Evolutionary conservation across 64 coral and sea anemone species (phyloP).

Genomic region (Montipora cactus): DNA sequence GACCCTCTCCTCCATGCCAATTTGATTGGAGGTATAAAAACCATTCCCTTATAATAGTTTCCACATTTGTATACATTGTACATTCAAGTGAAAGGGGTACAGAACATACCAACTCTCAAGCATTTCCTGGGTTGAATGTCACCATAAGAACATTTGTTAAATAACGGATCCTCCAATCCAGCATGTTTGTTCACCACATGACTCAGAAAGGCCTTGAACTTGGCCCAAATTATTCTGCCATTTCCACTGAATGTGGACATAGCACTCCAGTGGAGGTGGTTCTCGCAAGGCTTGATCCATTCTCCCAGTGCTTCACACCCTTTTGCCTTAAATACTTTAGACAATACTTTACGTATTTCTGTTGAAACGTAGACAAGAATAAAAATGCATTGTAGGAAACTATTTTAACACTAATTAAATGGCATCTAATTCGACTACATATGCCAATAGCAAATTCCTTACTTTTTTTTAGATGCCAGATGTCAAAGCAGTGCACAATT

Average conservation of each 20-base stretch:
- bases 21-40: too few relatives aligned
- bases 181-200: slow-evolving; percentile 11
- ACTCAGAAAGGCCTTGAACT: slow-evolving; percentile 13
- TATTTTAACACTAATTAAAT: too few relatives aligned
- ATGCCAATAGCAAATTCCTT: background rate
- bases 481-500: slow-evolving; percentile 31
- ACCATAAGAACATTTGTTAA: background rate
- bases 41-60: too few relatives aligned
- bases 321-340: background rate
- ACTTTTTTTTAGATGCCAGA: slow-evolving; percentile 60
- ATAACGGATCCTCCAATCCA: background rate
- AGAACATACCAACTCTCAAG: background rate
- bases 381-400: background rate
- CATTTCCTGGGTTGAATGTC: slow-evolving; percentile 19
- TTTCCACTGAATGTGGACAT: background rate
- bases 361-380: background rate
- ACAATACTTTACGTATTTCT: background rate
- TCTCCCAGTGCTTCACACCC: slow-evolving; percentile 9
- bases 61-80: too few relatives aligned
- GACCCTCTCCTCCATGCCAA: too few relatives aligned
- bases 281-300: slow-evolving; percentile 24
- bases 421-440: too few relatives aligned
- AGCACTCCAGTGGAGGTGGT: background rate
- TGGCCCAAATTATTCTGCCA: slow-evolving; percentile 33
- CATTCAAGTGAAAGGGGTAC: too few relatives aligned